Conservation (phyloP, 1,140 invertebrate genomes). For the Eurosta solidaginis region DNA sequence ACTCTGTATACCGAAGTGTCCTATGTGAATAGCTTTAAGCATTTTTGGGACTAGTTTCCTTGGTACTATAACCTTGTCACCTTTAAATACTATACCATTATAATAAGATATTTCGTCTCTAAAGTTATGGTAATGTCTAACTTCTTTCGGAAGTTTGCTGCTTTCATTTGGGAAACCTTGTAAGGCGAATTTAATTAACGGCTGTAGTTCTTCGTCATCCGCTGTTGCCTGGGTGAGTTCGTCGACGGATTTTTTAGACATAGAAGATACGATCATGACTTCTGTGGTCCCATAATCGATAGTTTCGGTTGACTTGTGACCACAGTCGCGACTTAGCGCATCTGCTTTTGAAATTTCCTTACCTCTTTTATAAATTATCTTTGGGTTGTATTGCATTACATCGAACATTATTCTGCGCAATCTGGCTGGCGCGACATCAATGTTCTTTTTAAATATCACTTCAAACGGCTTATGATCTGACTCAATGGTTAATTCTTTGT, state of each 20-base stretch:
- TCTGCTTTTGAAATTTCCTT: not conserved
- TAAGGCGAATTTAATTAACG: not conserved
- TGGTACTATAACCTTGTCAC: not conserved
- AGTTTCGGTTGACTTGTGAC: not conserved
- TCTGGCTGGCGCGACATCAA: not conserved
- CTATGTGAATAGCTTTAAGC: not conserved
- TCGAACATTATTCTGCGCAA: not conserved
- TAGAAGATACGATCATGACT: not conserved
- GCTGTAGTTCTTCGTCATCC: not conserved
- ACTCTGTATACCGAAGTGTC: not conserved
- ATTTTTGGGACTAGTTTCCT: not conserved
- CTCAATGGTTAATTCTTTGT: constrained; percentile 47
- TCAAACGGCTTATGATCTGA: constrained; percentile 62
- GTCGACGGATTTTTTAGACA: not conserved
- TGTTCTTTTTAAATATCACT: constrained; percentile 56
- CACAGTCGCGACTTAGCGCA: not conserved
- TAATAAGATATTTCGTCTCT: not conserved
- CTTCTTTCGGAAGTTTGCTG: not conserved
- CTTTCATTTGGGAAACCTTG: not conserved
- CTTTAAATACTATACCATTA: not conserved
- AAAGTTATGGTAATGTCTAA: not conserved
- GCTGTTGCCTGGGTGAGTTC: not conserved
- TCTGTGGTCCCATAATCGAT: not conserved
- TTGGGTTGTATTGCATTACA: not conserved
- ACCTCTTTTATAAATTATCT: not conserved